Base-by-base conservation (phyloP, 2,797 vertebrate species). In the Myotis daubentonii region DNA sequence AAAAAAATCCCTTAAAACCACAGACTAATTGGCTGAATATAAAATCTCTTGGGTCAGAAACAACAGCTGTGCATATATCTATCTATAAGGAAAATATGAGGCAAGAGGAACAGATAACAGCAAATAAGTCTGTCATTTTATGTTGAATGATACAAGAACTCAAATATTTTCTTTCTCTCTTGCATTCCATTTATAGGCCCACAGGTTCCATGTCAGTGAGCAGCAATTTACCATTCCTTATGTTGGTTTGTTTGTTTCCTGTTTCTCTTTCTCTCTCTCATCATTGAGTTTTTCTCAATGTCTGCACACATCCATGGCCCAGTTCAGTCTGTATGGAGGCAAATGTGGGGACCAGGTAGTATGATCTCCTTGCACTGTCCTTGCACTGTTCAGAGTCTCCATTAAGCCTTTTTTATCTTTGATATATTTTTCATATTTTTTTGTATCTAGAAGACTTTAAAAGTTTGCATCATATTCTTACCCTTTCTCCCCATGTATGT, bases 71-170 rank as follows among this genome's bases (percentile, higher is more conserved):
- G 23, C 49, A 49, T 74, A 83, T 87, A 82, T 75, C 68, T 87
- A 82, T 75, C 68, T 94, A 87, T 88, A 89, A 88, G 93, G 38
- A 97, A 97, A 95, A 90, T 96, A 95, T 94, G 96, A 96, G 30
- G 70, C 62, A 93, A 94, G 76, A 92, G n/a, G 53, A 93, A 51
- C 0, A 94, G 94, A 78, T 95, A 97, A 80, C 95, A 96, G 95
- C 95, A 97, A 95, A 96, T 96, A 97, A 90, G 89, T 97, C 96
- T 97, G 93, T 93, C 95, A 95, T 81, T 86, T 89, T 89, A n/a
- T 20, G 19, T 83, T 85, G 81, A 94, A 83, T 71, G 25, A 79
- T 51, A 28, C 20, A 76, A 74, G 57, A 90, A 38, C 5, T 78
- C 44, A 65, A 30, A 25, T 87, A 4, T 82, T 90, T 95, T 62